Base-by-base conservation (phyloP, 92 coral and sea anemone species). In the Porites cylindrica region DNA sequence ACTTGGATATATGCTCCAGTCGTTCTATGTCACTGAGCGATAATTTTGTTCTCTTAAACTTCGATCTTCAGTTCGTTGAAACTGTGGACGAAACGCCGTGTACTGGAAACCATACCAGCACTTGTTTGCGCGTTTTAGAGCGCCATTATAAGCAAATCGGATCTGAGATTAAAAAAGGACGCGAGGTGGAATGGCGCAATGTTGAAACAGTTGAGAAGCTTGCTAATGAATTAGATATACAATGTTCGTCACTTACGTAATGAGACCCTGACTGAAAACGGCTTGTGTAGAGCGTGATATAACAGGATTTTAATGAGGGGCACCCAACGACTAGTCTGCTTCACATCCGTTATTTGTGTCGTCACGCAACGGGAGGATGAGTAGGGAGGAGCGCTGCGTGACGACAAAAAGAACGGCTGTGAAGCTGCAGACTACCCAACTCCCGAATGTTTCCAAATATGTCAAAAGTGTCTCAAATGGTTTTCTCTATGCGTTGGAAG, bases 191-290 rank as follows among this genome's bases (percentile, higher is more conserved):
- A 1, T 88, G 91, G 91, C 68, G 23, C 43, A 74, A 74, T 64
- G 53, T 82, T 10, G 81, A 88, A 82, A 72, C n/a, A 0, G 88
- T 88, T 4, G 81, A 74, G 12, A 82, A 64, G 67, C 24, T 85
- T 38, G 89, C 89, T 0, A 77, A 58, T 26, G 64, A 63, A 38
- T 10, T 77, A 10, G 82, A 51, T 6, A 21, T 74, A 8, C 18
- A n/a, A 19, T 74, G 64, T 20, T 16, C 18, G n/a, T 8, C 53
- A 5, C 47, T 38, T 38, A 38, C 47, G 47, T 38, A 38, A 38
- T 38, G 47, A 38, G 6, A 38, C 47, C 47, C 47, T 4, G 47
- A 38, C 47, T 38, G 6, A 38, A 38, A 38, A 38, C 47, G 0
- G 47, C 47, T 38, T 38, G 47, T 38, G 47, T 38, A 38, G 47